Evolutionary conservation across 2,113 vertebrate genomes (phyloP).

Genomic region (Larimichthys crocea): DNA sequence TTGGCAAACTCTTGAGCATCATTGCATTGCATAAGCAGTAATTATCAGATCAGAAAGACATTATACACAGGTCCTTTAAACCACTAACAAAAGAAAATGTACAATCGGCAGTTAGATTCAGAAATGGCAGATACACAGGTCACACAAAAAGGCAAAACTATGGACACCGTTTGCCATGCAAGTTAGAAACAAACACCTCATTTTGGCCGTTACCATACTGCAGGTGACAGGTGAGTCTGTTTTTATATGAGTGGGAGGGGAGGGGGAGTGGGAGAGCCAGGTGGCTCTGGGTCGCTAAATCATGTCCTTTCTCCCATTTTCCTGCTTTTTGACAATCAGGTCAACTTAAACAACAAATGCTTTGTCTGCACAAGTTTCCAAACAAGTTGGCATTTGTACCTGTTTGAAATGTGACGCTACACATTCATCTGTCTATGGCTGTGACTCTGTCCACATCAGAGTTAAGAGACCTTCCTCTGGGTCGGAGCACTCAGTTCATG

Average conservation of each 20-base stretch:
- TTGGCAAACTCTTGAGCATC: conserved; percentile 69
- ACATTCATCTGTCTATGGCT: conserved; percentile 76
- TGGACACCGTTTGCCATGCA: conserved; percentile 80
- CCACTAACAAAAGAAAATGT: conserved; percentile 72
- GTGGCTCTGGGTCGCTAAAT: conserved; percentile 32
- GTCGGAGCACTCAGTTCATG: conserved; percentile 21
- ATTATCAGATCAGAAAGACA: conserved; percentile 65
- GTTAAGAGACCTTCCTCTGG: conserved; percentile 38
- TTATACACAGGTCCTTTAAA: conserved; percentile 69
- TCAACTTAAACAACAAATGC: conserved; percentile 39
- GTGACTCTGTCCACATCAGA: conserved; percentile 57
- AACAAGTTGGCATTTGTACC: conserved; percentile 33
- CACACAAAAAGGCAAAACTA: conserved; percentile 71
- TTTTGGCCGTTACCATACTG: conserved; percentile 46
- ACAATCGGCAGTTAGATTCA: conserved; percentile 79
- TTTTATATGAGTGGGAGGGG: conserved; percentile 26
- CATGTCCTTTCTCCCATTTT: conserved; percentile 27
- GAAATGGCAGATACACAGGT: conserved; percentile 72
- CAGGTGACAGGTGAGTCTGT: conserved; percentile 45
- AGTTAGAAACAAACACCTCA: conserved; percentile 68
- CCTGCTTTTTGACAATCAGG: neutral
- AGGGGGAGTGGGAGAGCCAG: neutral
- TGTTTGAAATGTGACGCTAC: conserved; percentile 50
- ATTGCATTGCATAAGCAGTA: conserved; percentile 75
- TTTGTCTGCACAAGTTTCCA: conserved; percentile 20